phyloP scores from a whole-genome alignment of 2,113 vertebrate genomes.

The Nerophis ophidion region DNA sequence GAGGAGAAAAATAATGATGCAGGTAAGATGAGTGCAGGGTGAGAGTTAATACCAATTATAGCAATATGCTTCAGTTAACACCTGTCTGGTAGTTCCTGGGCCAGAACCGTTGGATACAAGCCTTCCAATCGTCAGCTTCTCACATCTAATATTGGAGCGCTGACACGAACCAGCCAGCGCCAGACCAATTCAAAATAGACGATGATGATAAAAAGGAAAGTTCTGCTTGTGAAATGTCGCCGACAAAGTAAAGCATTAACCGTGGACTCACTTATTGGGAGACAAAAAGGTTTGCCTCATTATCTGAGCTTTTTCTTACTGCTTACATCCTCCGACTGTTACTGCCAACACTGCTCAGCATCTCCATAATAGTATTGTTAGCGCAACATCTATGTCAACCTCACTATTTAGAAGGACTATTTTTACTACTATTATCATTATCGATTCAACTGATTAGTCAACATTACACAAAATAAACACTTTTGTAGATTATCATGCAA shows the following conservation, averaged over 20 bases:
- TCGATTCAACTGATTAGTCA: too few relatives aligned
- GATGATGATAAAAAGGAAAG: neutral
- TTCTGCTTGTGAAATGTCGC: neutral
- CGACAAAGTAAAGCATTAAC: neutral
- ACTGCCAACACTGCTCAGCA: too few relatives aligned
- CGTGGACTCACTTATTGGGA: too few relatives aligned
- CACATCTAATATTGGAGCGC: conserved; percentile 19
- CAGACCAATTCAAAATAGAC: conserved; percentile 21
- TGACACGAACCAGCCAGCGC: conserved; percentile 1
- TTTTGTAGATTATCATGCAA: neutral
- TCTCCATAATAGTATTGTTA: too few relatives aligned
- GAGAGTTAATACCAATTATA: conserved; percentile 42
- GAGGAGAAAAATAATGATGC: conserved; percentile 31
- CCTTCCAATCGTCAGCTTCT: conserved; percentile 40
- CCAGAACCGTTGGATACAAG: conserved; percentile 38
- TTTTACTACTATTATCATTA: too few relatives aligned
- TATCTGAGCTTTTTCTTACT: neutral
- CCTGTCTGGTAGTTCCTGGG: conserved; percentile 37
- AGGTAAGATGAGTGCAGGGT: conserved; percentile 37
- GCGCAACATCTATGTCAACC: too few relatives aligned
- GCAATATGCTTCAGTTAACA: conserved; percentile 42
- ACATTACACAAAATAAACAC: too few relatives aligned
- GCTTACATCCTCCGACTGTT: too few relatives aligned
- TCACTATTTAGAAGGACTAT: too few relatives aligned
- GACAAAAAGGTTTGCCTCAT: neutral